These are phyloP conservation scores for Euspilapteryx auroguttella DNA, from an alignment of 2,888 invertebrate genomes.

Conservation along the genomic window DNA sequence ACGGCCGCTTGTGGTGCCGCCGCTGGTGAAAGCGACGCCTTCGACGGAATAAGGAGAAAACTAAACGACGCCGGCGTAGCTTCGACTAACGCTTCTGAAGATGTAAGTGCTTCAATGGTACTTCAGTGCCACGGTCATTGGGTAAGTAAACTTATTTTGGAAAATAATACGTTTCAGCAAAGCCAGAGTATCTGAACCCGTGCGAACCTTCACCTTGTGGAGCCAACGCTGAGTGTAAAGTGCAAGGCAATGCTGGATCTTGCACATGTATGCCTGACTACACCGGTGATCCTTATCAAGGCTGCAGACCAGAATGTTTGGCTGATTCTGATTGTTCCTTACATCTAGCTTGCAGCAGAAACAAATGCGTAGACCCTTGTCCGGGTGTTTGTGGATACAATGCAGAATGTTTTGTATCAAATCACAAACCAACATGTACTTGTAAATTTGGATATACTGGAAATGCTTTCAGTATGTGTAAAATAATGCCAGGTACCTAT, in stretches of 20 bases:
- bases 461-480: constrained; percentile 64
- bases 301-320: constrained; percentile 70
- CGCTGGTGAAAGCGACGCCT: constrained; percentile 43
- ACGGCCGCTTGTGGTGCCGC: constrained; percentile 49
- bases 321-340: constrained; percentile 68
- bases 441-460: constrained; percentile 66
- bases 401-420: constrained; percentile 66
- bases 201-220: constrained; percentile 70
- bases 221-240: constrained; percentile 72
- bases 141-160: constrained; percentile 40
- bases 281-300: constrained; percentile 76
- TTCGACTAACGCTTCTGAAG: constrained; percentile 60
- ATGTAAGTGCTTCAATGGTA: constrained; percentile 54
- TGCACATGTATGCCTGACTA: constrained; percentile 72
- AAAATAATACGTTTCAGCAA: constrained; percentile 41
- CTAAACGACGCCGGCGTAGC: constrained; percentile 54
- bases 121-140: constrained; percentile 19
- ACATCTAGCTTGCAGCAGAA: constrained; percentile 63
- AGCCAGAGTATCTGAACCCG: constrained; percentile 52
- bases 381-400: constrained; percentile 70
- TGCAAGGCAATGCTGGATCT: constrained; percentile 71
- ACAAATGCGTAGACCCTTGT: constrained; percentile 70
- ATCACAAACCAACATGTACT: constrained; percentile 67
- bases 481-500: constrained; percentile 28
- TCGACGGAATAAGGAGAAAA: constrained; percentile 39